Conservation (phyloP, 2,888 invertebrate species). For the Temnothorax ravouxi region DNA sequence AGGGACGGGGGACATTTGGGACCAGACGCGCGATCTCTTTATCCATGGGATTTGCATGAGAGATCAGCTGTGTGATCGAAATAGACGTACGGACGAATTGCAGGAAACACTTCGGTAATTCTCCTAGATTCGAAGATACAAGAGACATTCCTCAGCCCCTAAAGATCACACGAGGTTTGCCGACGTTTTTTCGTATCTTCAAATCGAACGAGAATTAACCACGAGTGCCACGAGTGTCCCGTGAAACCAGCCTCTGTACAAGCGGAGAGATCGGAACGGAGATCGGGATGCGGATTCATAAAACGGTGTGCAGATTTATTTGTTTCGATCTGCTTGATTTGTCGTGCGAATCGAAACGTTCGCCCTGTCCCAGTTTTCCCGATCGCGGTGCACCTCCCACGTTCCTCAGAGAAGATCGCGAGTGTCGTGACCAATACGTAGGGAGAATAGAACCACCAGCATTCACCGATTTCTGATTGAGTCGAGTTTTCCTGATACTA, state of each 20-base stretch:
- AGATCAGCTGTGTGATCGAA: neutral
- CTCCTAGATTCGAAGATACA: constrained; percentile 2
- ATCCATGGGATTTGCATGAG: neutral
- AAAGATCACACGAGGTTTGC: neutral
- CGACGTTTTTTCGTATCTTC: neutral
- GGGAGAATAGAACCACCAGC: constrained; percentile 27
- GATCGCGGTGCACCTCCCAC: neutral
- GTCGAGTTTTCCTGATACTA: constrained; percentile 31
- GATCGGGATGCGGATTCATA: neutral
- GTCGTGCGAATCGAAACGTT: constrained; percentile 5
- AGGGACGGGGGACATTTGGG: constrained; percentile 15
- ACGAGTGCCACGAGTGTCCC: too few species aligned
- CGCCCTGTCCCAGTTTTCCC: neutral
- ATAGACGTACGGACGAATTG: neutral
- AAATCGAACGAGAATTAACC: constrained; percentile 2
- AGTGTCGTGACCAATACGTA: constrained; percentile 54
- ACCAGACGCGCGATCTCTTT: neutral
- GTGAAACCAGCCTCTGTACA: neutral
- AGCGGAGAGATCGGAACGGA: neutral
- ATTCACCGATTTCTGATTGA: constrained; percentile 20
- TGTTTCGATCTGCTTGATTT: neutral
- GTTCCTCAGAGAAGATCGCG: constrained; percentile 37
- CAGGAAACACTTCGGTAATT: neutral
- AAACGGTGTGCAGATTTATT: neutral
- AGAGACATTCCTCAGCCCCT: neutral